Base-by-base conservation (phyloP, 2,113 vertebrate genomes). In the Coregonus clupeaformis region DNA sequence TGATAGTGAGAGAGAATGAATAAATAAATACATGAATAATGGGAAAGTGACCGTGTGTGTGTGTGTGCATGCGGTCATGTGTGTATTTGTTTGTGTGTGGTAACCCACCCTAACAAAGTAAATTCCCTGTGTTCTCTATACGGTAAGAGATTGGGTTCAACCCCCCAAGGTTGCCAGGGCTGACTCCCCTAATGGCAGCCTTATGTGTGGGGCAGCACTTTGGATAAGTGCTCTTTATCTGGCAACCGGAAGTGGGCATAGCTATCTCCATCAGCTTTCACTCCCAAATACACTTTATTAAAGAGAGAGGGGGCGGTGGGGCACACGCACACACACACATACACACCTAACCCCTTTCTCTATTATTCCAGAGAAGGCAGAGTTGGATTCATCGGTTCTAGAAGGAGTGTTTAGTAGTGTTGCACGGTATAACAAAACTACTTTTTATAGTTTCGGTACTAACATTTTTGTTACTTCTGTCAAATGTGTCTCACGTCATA, bases 161-260 rank as follows among this genome's bases (percentile, higher is more conserved):
- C 73, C 75, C 18, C 2, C 47, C 55, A 20, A 36, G 67, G 55
- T 74, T 82, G 76, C 67, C 64, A 81, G 72, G 57, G 66, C 55
- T 68, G 74, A 25, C 63, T 20, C 57, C 60, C 64, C 60, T 47
- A 66, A 65, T 27, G 68, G 45, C 18, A 71, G 29, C 27, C 29
- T 36, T 66, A 13, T 66, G 78, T 59, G 71, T 25, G 67, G 45
- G 18, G 22, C 47, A 69, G 68, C 85, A 82, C 73, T 85, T 84
- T 76, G 68, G 70, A 75, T 79, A 74, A 79, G 76, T 85, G 77
- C 77, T 80, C 27, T 74, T 74, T 67, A 78, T 80, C 70, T 79
- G 25, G 55, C 68, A 25, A 74, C 49, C 65, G 67, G 29, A 71
- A 69, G 52, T 30, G 36, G 36, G 36, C 36, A 11, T 42, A 42